Percentiles rank a stretch among this genome's conserved stretches.
Evolutionary conservation across 2,113 vertebrate species (phyloP).

Genomic region (Psammodynastes pulverulentus): DNA sequence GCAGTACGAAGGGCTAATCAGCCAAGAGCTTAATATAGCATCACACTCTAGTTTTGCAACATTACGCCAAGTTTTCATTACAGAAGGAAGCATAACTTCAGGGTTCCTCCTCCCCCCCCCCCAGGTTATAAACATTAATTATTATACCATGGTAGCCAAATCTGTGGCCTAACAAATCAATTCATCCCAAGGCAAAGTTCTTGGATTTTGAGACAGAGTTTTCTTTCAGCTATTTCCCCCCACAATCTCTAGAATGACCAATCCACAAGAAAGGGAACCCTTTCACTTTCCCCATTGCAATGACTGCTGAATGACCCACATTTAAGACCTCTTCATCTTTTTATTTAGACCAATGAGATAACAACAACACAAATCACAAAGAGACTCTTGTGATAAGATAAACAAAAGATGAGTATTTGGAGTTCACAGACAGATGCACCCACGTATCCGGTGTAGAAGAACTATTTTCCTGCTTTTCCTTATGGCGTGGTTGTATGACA

Average conservation of each 20-base stretch:
- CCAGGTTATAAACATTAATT: not conserved
- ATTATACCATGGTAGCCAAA: not conserved
- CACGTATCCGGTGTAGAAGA: not conserved
- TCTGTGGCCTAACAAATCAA: not conserved
- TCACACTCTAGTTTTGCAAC: not conserved
- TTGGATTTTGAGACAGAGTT: not conserved
- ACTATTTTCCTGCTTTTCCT: not conserved
- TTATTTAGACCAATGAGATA: not conserved
- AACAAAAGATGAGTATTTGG: not conserved
- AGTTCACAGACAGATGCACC: not conserved
- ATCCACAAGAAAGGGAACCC: not conserved
- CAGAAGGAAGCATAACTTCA: not conserved
- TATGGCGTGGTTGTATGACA: not conserved
- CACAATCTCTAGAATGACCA: not conserved
- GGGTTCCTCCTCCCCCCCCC: not conserved
- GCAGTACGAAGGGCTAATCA: not conserved
- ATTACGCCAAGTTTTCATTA: conserved; percentile 17
- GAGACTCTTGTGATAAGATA: not conserved
- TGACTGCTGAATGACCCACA: not conserved
- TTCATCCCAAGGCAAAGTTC: conserved; percentile 16
- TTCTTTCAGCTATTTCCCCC: conserved; percentile 13
- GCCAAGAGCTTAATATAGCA: conserved; percentile 5
- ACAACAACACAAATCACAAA: not conserved
- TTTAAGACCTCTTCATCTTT: not conserved
- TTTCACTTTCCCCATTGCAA: not conserved